Percentiles rank a stretch among this genome's conserved stretches.
phyloP scores from a whole-genome alignment of 2,888 invertebrate species.

The Oxycera nigricornis region DNA sequence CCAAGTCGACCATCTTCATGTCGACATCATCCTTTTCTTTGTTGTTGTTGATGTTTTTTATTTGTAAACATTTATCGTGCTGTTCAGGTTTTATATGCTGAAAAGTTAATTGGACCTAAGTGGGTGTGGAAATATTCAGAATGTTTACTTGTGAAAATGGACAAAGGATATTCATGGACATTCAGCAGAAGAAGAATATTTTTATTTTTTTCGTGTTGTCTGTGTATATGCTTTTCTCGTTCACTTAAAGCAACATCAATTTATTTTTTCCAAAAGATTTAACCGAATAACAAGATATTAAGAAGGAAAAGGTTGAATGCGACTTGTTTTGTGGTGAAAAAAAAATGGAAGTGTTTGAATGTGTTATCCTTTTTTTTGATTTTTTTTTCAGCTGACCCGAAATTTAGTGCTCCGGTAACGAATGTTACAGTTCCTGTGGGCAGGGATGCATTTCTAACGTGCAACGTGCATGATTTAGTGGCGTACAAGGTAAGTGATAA shows the following conservation, averaged over 20 bases:
- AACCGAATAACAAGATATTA: conserved; percentile 41
- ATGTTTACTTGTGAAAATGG: not conserved
- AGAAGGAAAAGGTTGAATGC: not conserved
- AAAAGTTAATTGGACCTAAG: conserved; percentile 41
- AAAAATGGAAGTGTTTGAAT: not conserved
- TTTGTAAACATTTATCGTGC: not conserved
- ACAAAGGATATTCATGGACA: not conserved
- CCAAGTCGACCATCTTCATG: not conserved
- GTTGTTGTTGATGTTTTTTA: not conserved
- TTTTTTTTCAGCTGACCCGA: conserved; percentile 73
- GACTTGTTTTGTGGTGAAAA: not conserved
- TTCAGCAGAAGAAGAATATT: not conserved
- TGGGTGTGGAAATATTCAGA: not conserved
- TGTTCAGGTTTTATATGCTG: not conserved
- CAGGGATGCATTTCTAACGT: conserved; percentile 81
- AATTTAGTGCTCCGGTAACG: conserved; percentile 80
- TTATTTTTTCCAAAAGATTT: conserved; percentile 46
- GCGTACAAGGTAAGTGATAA: conserved; percentile 81
- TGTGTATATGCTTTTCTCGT: too few relatives aligned
- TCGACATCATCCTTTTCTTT: conserved; percentile 5
- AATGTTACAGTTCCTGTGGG: conserved; percentile 86
- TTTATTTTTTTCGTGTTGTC: too few relatives aligned
- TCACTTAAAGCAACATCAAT: too few relatives aligned
- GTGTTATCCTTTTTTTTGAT: conserved; percentile 3
- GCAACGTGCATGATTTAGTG: conserved; percentile 82